These are phyloP conservation scores for Tetragonisca angustula DNA, from an alignment of 2,888 invertebrate genomes.

Conservation along the genomic window DNA sequence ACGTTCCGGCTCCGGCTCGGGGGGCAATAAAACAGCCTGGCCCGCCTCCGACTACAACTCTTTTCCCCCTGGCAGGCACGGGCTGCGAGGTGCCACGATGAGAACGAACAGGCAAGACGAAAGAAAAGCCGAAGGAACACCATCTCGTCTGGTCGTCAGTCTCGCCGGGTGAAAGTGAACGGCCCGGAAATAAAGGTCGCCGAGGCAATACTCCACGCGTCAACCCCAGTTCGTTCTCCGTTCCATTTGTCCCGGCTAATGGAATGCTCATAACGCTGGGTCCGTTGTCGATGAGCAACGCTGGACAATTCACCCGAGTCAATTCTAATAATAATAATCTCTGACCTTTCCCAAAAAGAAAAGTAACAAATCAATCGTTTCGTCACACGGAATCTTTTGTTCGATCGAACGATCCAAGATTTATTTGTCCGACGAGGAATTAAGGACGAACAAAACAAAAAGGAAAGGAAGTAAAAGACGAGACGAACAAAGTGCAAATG, in stretches of 20 bases:
- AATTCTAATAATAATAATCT: neutral
- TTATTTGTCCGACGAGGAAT: too few species aligned
- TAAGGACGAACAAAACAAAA: too few species aligned
- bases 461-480: too few species aligned
- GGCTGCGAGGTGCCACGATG: constrained; percentile 27
- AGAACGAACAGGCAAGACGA: constrained; percentile 39
- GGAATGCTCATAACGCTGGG: constrained; percentile 20
- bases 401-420: neutral
- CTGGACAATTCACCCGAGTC: neutral
- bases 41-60: constrained; percentile 36
- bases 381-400: neutral
- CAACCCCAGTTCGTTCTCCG: constrained; percentile 27
- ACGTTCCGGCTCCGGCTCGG: neutral
- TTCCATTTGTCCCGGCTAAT: constrained; percentile 43
- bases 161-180: constrained; percentile 52
- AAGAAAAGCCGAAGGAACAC: constrained; percentile 27
- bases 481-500: too few species aligned
- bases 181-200: constrained; percentile 67
- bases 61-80: constrained; percentile 16
- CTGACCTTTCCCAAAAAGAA: too few species aligned
- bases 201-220: constrained; percentile 48
- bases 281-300: neutral
- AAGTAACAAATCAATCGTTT: too few species aligned
- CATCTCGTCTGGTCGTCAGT: constrained; percentile 5
- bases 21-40: constrained; percentile 65